These are phyloP conservation scores for Mohoua ochrocephala DNA, from an alignment of 2,113 vertebrate genomes.

Conservation along the genomic window DNA sequence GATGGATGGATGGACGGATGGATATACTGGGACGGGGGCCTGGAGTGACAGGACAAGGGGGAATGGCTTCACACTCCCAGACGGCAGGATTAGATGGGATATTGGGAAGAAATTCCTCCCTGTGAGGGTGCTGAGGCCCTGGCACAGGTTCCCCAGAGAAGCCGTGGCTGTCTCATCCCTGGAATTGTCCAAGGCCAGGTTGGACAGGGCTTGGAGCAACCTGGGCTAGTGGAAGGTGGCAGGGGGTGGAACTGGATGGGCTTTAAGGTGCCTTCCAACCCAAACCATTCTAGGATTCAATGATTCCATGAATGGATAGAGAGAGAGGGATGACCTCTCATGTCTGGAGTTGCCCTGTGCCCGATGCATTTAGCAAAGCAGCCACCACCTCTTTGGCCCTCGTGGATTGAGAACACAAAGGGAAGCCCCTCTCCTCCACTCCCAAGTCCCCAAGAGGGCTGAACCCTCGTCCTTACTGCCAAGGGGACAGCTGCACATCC, in stretches of 20 bases:
- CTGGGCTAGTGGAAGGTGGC: neutral
- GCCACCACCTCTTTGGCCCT: neutral
- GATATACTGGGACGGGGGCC: neutral
- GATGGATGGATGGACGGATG: neutral
- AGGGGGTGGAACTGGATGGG: neutral
- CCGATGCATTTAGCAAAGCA: neutral
- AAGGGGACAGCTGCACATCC: neutral
- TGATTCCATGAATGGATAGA: neutral
- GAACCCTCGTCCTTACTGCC: neutral
- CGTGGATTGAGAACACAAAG: neutral
- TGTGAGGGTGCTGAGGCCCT: neutral
- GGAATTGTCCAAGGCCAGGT: neutral
- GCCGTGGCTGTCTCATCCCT: neutral
- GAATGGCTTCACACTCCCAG: neutral
- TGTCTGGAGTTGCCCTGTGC: neutral
- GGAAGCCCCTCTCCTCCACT: neutral
- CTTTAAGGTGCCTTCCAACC: neutral
- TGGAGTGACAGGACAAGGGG: neutral
- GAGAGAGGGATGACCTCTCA: rapidly evolving
- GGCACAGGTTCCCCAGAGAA: neutral
- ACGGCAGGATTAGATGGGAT: neutral
- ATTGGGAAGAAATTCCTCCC: neutral
- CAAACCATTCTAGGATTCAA: neutral
- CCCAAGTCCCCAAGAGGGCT: rapidly evolving
- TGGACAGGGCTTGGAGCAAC: neutral